A percentile compares a stretch with the other conserved stretches of the same genome.
phyloP scores from a whole-genome alignment of 2,888 invertebrate genomes.

The Eupithecia inturbata region DNA sequence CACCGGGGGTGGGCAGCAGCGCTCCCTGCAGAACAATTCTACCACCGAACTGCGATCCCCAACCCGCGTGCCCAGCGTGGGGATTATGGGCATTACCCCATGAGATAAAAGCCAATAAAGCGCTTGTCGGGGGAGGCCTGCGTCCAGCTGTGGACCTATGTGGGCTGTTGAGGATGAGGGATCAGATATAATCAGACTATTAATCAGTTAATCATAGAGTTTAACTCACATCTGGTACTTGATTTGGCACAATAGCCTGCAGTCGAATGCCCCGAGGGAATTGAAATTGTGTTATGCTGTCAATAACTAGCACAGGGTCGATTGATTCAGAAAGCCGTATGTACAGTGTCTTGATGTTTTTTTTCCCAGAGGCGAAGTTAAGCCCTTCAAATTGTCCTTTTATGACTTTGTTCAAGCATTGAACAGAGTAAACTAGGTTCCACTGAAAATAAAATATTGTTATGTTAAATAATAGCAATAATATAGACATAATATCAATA shows the following conservation, averaged over 20 bases:
- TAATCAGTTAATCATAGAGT: not conserved
- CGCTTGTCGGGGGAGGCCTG: too few relatives aligned
- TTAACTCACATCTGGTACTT: not conserved
- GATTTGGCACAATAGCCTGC: slow-evolving; percentile 38
- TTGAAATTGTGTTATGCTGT: slow-evolving; percentile 46
- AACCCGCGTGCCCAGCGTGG: too few relatives aligned
- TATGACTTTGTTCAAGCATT: slow-evolving; percentile 48
- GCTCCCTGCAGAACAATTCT: too few relatives aligned
- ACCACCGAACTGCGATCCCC: too few relatives aligned
- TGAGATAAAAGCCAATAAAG: too few relatives aligned
- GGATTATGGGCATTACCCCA: too few relatives aligned
- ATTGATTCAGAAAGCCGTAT: slow-evolving; percentile 57
- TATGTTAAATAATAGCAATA: not conserved
- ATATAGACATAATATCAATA: too few relatives aligned
- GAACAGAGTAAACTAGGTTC: slow-evolving; percentile 42
- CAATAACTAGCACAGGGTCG: slow-evolving; percentile 53
- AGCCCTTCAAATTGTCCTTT: slow-evolving; percentile 57
- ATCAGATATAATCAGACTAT: too few relatives aligned
- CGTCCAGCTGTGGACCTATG: too few relatives aligned
- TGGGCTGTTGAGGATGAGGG: too few relatives aligned
- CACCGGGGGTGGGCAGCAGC: too few relatives aligned
- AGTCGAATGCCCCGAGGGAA: slow-evolving; percentile 35
- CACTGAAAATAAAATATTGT: slow-evolving; percentile 51
- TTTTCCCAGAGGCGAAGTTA: slow-evolving; percentile 44
- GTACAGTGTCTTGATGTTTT: slow-evolving; percentile 49